These are phyloP conservation scores for Sarcophaga bullata DNA, from an alignment of 1,140 invertebrate species.

Conservation along the genomic window DNA sequence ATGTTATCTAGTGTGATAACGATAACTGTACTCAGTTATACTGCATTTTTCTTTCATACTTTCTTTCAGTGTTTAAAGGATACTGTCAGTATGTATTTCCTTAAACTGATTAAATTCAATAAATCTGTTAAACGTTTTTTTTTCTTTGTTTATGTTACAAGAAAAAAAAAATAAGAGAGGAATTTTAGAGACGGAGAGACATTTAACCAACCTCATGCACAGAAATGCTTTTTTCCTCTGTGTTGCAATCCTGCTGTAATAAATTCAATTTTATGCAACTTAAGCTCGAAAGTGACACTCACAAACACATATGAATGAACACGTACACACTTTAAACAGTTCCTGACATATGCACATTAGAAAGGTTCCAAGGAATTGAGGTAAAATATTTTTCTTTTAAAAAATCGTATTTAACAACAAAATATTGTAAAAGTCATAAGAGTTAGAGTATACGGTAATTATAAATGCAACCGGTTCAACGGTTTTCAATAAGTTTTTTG, in stretches of 20 bases:
- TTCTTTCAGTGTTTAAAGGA: too few relatives aligned
- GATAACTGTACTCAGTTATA: too few relatives aligned
- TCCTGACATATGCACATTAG: neutral
- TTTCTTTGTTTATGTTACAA: neutral
- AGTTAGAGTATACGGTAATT: too few relatives aligned
- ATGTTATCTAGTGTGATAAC: too few relatives aligned
- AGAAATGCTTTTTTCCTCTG: neutral
- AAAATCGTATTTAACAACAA: conserved; percentile 17
- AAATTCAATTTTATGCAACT: conserved; percentile 38
- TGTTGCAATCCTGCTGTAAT: neutral
- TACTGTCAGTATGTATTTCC: neutral
- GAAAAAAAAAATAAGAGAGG: too few relatives aligned
- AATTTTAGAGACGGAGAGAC: neutral
- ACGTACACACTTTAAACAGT: neutral
- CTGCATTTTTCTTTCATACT: too few relatives aligned
- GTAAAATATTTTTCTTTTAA: conserved; percentile 23
- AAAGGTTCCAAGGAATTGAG: conserved; percentile 32
- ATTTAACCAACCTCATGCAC: neutral
- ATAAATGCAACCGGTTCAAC: too few relatives aligned
- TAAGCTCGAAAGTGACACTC: conserved; percentile 22
- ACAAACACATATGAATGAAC: neutral
- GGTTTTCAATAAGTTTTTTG: too few relatives aligned
- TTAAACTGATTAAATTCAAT: conserved; percentile 22
- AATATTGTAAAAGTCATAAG: conserved; percentile 2
- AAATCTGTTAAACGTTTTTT: neutral